phyloP scores from a whole-genome alignment of 2,888 invertebrate genomes.

The Punctoribates punctum region DNA sequence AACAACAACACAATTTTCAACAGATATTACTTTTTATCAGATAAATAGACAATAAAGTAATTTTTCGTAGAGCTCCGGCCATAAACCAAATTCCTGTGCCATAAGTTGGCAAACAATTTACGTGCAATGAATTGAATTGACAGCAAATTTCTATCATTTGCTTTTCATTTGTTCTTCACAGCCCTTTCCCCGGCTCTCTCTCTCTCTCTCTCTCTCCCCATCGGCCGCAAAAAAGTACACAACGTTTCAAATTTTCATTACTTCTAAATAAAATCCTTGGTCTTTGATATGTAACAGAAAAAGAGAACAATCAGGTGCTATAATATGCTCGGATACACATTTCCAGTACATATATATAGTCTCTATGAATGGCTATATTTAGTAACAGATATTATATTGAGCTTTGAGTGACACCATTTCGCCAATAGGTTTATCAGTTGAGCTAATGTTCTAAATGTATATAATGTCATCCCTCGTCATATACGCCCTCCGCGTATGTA shows the following conservation, averaged over 20 bases:
- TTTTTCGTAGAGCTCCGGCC: conserved; percentile 15
- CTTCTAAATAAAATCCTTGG: not conserved
- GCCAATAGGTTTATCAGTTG: conserved; percentile 5
- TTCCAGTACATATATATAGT: no score
- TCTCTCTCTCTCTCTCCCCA: no score
- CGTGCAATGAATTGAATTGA: conserved; percentile 30
- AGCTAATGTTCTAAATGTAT: conserved; percentile 34
- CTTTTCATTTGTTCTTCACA: not conserved
- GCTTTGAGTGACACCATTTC: conserved; percentile 27
- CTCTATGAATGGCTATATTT: conserved; percentile 3
- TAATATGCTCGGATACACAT: no score
- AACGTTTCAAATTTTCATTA: not conserved
- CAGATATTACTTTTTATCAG: conserved; percentile 10
- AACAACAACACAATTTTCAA: conserved; percentile 20
- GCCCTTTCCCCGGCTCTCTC: not conserved
- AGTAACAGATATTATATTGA: conserved; percentile 23
- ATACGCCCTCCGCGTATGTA: conserved; percentile 14
- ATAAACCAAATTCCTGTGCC: conserved; percentile 16
- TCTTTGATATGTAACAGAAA: no score
- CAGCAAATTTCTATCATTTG: conserved; percentile 19
- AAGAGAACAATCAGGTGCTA: no score
- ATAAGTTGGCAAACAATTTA: conserved; percentile 23
- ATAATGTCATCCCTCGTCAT: conserved; percentile 11
- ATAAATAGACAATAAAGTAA: conserved; percentile 37
- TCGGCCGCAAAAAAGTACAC: not conserved